These are phyloP conservation scores for Probaryconus sp. DNA, from an alignment of 1,140 invertebrate species.

Conservation along the genomic window DNA sequence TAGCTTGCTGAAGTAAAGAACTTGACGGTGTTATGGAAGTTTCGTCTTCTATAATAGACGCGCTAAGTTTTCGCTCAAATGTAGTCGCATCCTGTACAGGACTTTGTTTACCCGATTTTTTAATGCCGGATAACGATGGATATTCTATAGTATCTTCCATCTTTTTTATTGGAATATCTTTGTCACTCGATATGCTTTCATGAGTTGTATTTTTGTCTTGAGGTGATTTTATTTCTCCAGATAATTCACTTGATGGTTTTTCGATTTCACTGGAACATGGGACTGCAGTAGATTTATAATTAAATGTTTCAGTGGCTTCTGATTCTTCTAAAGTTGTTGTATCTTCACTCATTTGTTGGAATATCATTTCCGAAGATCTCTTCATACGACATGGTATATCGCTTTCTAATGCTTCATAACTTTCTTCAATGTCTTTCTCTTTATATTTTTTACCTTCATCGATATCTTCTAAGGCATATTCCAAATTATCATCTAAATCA, in stretches of 20 bases:
- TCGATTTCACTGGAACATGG: background rate
- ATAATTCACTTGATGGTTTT: background rate
- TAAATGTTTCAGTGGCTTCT: conserved; percentile 15
- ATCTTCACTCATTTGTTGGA: conserved; percentile 82
- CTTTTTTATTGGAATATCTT: conserved; percentile 20
- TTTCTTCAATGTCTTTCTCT: conserved; percentile 65
- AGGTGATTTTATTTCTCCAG: conserved; percentile 18
- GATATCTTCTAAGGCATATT: conserved; percentile 68
- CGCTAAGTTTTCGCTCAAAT: conserved; percentile 50
- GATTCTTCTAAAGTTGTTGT: conserved; percentile 63
- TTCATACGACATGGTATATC: conserved; percentile 86
- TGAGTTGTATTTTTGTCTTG: too few relatives aligned
- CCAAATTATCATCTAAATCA: conserved; percentile 72
- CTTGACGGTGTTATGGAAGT: conserved; percentile 31
- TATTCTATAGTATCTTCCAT: conserved; percentile 40
- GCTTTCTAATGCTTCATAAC: conserved; percentile 26
- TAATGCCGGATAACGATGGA: conserved; percentile 15
- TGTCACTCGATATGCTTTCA: conserved; percentile 1
- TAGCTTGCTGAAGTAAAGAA: conserved; percentile 70
- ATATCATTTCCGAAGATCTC: conserved; percentile 92
- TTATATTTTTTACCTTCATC: conserved; percentile 53
- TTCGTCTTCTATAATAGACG: conserved; percentile 53
- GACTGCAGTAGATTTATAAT: conserved; percentile 11
- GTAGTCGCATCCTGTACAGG: conserved; percentile 44
- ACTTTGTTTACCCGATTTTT: conserved; percentile 32